Conservation (phyloP, 2,113 vertebrate genomes). For the Hyaena hyaena region DNA sequence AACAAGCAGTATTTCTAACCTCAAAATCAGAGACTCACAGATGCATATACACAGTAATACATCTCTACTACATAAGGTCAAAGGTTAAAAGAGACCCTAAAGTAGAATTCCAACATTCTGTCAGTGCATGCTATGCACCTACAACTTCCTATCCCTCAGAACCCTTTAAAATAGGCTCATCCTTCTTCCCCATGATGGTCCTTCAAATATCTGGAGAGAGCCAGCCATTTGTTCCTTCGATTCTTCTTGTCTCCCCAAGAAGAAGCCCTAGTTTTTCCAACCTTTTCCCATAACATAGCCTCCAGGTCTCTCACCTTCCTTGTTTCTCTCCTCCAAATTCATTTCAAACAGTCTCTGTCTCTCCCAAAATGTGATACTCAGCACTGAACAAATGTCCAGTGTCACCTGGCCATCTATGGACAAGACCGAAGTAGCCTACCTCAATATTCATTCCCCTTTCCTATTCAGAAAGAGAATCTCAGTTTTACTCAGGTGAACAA, state of each 20-base stretch:
- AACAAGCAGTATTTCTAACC: constrained; percentile 48
- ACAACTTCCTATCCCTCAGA: not conserved
- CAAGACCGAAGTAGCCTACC: not conserved
- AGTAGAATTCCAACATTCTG: not conserved
- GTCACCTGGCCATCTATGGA: not conserved
- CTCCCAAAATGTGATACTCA: not conserved
- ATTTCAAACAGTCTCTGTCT: not conserved
- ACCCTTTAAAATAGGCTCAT: not conserved
- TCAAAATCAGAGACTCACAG: not conserved
- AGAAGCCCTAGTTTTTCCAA: not conserved
- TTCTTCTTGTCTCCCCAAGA: not conserved
- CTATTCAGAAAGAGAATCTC: not conserved
- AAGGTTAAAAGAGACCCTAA: not conserved
- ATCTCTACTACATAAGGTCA: not conserved
- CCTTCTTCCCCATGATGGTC: not conserved
- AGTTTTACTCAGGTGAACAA: not conserved
- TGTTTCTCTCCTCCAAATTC: not conserved
- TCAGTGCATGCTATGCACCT: not conserved
- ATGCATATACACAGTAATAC: not conserved
- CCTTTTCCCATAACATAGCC: not conserved
- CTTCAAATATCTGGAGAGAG: not conserved
- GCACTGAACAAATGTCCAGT: not conserved
- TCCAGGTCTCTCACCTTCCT: not conserved
- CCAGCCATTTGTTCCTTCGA: not conserved
- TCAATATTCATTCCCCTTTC: not conserved